Conservation (phyloP, 2,797 vertebrate species). For the Gadopsis bispinosus region DNA sequence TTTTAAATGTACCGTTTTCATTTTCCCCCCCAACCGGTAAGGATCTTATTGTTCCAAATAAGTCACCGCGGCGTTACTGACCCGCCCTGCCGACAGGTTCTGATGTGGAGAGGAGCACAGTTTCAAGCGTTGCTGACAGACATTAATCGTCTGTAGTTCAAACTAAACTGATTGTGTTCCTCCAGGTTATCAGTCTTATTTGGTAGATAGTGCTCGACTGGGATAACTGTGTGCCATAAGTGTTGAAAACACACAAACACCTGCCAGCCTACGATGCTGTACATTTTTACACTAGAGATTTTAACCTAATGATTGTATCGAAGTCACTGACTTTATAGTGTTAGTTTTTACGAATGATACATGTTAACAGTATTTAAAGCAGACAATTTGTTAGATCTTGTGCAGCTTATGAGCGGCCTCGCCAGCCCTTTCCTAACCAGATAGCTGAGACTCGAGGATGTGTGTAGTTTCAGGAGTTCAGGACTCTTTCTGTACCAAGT, state of each 20-base stretch:
- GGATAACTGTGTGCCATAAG: slow-evolving; percentile 66
- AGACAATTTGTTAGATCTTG: slow-evolving; percentile 62
- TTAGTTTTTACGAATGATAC: slow-evolving; percentile 75
- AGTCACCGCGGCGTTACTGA: slow-evolving; percentile 11
- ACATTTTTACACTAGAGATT: slow-evolving; percentile 78
- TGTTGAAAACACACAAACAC: slow-evolving; percentile 66
- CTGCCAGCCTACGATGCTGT: slow-evolving; percentile 76
- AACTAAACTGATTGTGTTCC: slow-evolving; percentile 23
- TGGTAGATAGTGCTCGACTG: slow-evolving; percentile 44
- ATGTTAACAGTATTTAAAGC: slow-evolving; percentile 70
- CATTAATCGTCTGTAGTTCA: slow-evolving; percentile 28
- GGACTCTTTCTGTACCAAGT: slow-evolving; percentile 62
- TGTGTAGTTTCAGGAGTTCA: slow-evolving; percentile 68
- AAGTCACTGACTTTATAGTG: slow-evolving; percentile 74
- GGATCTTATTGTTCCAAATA: not conserved
- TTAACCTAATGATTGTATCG: slow-evolving; percentile 79
- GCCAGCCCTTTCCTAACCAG: slow-evolving; percentile 56
- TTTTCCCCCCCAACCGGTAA: not conserved
- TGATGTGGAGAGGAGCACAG: slow-evolving; percentile 32
- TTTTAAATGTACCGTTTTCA: not conserved
- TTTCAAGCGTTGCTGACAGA: slow-evolving; percentile 20
- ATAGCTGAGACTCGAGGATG: slow-evolving; percentile 67
- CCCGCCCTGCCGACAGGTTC: slow-evolving; percentile 37
- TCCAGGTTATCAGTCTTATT: slow-evolving; percentile 47
- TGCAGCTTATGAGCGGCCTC: slow-evolving; percentile 47